A percentile compares a stretch with the other conserved stretches of the same genome.
phyloP scores from a whole-genome alignment of 1,140 invertebrate genomes.

The Heliconius hermathena region DNA sequence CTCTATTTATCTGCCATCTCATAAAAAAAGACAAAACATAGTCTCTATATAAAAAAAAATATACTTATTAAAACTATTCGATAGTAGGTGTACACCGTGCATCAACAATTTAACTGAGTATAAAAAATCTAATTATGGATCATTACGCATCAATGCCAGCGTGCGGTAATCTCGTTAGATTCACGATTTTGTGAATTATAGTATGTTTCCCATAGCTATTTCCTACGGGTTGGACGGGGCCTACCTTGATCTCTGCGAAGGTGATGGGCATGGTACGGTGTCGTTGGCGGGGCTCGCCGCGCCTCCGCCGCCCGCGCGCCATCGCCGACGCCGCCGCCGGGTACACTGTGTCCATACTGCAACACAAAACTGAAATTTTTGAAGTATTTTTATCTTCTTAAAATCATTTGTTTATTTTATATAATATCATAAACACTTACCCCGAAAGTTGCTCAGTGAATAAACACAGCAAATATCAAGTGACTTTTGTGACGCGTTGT shows the following conservation, averaged over 20 bases:
- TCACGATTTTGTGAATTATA: background rate
- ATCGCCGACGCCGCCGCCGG: constrained; percentile 86
- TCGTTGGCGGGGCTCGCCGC: constrained; percentile 77
- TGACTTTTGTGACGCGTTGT: background rate
- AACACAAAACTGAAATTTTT: background rate
- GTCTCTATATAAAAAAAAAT: too few species aligned
- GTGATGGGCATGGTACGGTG: constrained; percentile 88
- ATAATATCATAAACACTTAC: background rate
- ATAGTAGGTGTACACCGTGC: background rate
- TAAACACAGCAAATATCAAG: background rate
- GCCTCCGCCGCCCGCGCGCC: constrained; percentile 83
- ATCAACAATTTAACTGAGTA: background rate
- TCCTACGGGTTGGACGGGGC: background rate
- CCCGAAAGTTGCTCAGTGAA: background rate
- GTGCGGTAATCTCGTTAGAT: background rate
- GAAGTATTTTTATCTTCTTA: background rate
- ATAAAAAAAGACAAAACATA: background rate
- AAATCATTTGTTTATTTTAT: background rate
- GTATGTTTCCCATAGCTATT: background rate
- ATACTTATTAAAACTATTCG: too few species aligned
- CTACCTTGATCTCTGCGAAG: constrained; percentile 88
- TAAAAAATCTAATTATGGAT: constrained; percentile 22
- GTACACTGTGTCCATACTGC: constrained; percentile 86
- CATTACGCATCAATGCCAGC: background rate
- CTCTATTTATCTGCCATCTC: background rate